Percentiles rank a stretch among this genome's conserved stretches.
Evolutionary conservation across 1,140 invertebrate genomes (phyloP).

Genomic region (Akabosia matsudoensis): DNA sequence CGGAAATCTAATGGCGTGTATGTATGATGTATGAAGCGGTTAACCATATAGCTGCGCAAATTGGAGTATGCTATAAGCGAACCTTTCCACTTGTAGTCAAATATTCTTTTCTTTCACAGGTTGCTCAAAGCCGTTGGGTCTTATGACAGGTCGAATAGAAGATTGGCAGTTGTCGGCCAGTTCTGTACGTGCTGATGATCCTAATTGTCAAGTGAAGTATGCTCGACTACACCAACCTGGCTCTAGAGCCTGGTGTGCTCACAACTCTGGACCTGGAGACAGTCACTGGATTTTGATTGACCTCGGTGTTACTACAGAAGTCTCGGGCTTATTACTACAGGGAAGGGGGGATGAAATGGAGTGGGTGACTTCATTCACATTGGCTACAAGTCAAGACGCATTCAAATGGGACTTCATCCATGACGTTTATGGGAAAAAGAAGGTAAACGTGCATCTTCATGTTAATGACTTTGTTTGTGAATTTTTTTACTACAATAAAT

Average conservation of each 20-base stretch:
- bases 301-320: slow-evolving; percentile 53
- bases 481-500: no score
- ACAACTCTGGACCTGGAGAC: slow-evolving; percentile 50
- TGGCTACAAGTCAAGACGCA: slow-evolving; percentile 44
- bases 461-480: no score
- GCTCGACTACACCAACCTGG: slow-evolving; percentile 57
- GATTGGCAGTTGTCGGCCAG: slow-evolving; percentile 62
- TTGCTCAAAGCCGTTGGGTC: slow-evolving; percentile 55
- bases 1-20: no score
- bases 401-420: slow-evolving; percentile 46
- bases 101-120: slow-evolving; percentile 43
- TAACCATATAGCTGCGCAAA: no score
- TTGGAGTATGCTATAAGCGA: no score
- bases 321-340: slow-evolving; percentile 44
- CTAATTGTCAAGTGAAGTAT: slow-evolving; percentile 57
- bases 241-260: slow-evolving; percentile 40
- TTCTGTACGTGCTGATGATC: slow-evolving; percentile 55
- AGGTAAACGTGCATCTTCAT: slow-evolving; percentile 28
- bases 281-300: slow-evolving; percentile 60
- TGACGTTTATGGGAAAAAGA: slow-evolving; percentile 45
- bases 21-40: no score
- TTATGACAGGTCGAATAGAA: slow-evolving; percentile 58
- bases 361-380: slow-evolving; percentile 41
- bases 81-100: no score
- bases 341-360: slow-evolving; percentile 45